Evolutionary conservation across 1,140 invertebrate species (phyloP), one percentile per base, ranked within the genome.

Genomic region (Drosophila trapezifrons): DNA sequence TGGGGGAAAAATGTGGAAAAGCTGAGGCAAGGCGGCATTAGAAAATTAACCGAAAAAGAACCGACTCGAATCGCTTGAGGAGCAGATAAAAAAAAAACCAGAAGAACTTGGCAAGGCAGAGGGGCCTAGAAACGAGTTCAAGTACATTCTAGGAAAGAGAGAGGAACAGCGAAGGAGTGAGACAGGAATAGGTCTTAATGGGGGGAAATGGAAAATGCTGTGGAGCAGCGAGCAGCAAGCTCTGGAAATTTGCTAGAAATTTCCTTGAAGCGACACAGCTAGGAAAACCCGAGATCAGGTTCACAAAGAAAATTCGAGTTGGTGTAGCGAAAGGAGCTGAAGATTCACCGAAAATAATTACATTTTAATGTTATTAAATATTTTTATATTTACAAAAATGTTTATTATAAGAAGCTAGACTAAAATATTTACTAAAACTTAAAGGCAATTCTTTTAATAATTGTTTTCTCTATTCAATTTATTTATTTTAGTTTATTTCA

Each of bases 91-190:
- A 37, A 52, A 18, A 47, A 52, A 35, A 10, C 55, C 46, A 59
- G 25, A 58, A 58, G 35, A 40, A 52, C 38, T 59, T 52, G 55
- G 20, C 29, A 37, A 45, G 35, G 46, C 60, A 47, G 65, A 45
- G 38, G 40, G 12, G 57, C n/a, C 62, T 46, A 49, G 70, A 85
- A 85, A 76, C 82, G 60, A 81, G 75, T 86, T 86, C 82, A 86
- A 86, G 82, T 86, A 72, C 81, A 67, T 49, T 59, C 55, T 54
- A 27, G 55, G 25, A 49, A 79, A 51, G 63, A 56, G 46, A 62
- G 13, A 76, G 43, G 35, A 18, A 40, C 3, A 43, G 4, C 27
- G 27, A 52, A 29, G 27, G 42, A 55, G 38, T 42, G 59, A 22
- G 47, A 60, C n/a, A 27, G 18, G 15, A 42, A 27, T 62, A 46